Percentiles rank a stretch among this genome's conserved stretches.
Conservation (phyloP, 2,113 vertebrate species). For the Hemiscyllium ocellatum region DNA sequence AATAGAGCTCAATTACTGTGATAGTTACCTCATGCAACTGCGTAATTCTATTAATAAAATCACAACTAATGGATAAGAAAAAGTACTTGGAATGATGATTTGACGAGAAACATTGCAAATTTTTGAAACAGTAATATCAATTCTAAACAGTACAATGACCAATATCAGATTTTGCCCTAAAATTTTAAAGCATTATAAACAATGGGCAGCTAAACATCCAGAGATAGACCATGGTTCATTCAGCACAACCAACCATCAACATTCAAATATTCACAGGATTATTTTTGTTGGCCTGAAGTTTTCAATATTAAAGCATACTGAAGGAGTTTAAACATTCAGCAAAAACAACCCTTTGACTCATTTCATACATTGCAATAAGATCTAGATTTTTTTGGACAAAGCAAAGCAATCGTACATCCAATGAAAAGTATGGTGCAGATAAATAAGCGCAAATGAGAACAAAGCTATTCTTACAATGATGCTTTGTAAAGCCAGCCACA, state of each 20-base stretch:
- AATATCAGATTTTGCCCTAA: background rate
- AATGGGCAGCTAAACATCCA: background rate
- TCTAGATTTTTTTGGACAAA: background rate
- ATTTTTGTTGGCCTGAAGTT: background rate
- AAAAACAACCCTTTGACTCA: background rate
- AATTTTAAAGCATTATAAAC: background rate
- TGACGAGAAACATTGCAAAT: background rate
- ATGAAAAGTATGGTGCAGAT: background rate
- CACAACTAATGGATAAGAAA: background rate
- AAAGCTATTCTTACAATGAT: background rate
- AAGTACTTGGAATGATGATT: background rate
- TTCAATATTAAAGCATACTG: background rate
- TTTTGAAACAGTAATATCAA: background rate
- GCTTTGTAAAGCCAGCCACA: background rate
- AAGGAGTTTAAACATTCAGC: background rate
- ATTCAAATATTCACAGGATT: background rate
- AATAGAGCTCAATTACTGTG: background rate
- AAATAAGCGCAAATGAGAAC: background rate
- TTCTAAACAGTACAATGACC: background rate
- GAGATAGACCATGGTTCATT: background rate
- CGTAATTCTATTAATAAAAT: background rate
- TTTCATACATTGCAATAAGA: background rate
- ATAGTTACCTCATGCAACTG: background rate
- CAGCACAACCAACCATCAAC: background rate
- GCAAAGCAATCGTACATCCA: background rate